Evolutionary conservation across 2,888 invertebrate species (phyloP).

Genomic region (Pterostichus madidus): DNA sequence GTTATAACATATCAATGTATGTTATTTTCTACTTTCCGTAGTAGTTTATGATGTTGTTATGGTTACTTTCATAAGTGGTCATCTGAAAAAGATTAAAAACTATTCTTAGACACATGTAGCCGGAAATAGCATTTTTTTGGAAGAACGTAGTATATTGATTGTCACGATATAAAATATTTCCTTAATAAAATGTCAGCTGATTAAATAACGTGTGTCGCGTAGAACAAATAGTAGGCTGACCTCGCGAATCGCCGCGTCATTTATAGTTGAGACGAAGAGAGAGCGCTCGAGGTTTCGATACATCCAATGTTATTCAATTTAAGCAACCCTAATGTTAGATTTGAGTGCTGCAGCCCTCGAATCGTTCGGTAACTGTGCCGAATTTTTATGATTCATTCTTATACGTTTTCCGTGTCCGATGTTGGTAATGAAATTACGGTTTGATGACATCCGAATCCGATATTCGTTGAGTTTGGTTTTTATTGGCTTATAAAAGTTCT

Average conservation of each 20-base stretch:
- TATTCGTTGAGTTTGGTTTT: constrained; percentile 40
- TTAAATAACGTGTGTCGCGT: constrained; percentile 52
- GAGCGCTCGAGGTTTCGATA: constrained; percentile 7
- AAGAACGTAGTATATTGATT: too few relatives aligned
- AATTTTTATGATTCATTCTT: constrained; percentile 60
- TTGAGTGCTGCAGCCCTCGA: constrained; percentile 29
- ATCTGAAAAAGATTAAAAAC: too few relatives aligned
- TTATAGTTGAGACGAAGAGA: constrained; percentile 37
- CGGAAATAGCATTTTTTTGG: too few relatives aligned
- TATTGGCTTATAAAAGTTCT: constrained; percentile 45
- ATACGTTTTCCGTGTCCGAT: constrained; percentile 42
- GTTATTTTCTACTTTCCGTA: too few relatives aligned
- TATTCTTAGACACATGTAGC: too few relatives aligned
- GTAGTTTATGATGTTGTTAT: too few relatives aligned
- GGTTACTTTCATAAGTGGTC: too few relatives aligned
- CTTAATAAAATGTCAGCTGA: constrained; percentile 58
- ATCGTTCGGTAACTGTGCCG: constrained; percentile 36
- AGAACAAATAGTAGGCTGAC: constrained; percentile 55
- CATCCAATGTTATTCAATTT: constrained; percentile 58
- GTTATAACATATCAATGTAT: too few relatives aligned
- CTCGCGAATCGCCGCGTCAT: constrained; percentile 44
- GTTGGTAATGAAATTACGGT: constrained; percentile 49
- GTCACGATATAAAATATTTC: constrained; percentile 41
- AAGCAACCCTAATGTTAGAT: constrained; percentile 51
- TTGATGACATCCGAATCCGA: constrained; percentile 44